Conservation (phyloP, 2,888 invertebrate genomes). For the Plagiodera versicolora region DNA sequence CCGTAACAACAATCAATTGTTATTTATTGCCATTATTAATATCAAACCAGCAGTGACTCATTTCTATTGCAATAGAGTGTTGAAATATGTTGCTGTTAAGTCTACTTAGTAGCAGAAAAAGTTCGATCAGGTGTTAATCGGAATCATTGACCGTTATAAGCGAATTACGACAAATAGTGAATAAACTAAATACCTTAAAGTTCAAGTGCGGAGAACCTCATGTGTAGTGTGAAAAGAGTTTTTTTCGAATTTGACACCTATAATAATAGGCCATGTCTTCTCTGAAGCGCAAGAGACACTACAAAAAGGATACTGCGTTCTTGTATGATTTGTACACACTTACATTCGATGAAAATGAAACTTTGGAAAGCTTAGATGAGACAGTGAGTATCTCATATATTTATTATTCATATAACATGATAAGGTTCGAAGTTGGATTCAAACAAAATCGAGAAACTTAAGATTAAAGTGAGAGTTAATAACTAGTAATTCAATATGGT, state of each 20-base stretch:
- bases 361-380: conserved; percentile 70
- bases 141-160: too few relatives aligned
- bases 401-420: neutral
- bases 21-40: neutral
- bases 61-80: too few relatives aligned
- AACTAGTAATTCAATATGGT: too few relatives aligned
- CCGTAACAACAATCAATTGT: neutral
- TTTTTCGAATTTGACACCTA: neutral
- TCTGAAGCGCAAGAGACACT: conserved; percentile 66
- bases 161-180: too few relatives aligned
- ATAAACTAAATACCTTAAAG: too few relatives aligned
- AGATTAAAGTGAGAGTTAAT: too few relatives aligned
- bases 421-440: too few relatives aligned
- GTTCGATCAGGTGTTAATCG: too few relatives aligned
- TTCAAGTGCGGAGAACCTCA: neutral
- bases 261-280: conserved; percentile 46
- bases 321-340: conserved; percentile 82
- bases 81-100: too few relatives aligned
- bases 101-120: too few relatives aligned
- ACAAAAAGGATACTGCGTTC: conserved; percentile 85
- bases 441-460: too few relatives aligned
- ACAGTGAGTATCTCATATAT: conserved; percentile 60
- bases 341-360: conserved; percentile 82
- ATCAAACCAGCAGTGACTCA: neutral
- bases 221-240: conserved; percentile 5